Conservation (phyloP, 1,140 invertebrate species). For the Solen grandis region DNA sequence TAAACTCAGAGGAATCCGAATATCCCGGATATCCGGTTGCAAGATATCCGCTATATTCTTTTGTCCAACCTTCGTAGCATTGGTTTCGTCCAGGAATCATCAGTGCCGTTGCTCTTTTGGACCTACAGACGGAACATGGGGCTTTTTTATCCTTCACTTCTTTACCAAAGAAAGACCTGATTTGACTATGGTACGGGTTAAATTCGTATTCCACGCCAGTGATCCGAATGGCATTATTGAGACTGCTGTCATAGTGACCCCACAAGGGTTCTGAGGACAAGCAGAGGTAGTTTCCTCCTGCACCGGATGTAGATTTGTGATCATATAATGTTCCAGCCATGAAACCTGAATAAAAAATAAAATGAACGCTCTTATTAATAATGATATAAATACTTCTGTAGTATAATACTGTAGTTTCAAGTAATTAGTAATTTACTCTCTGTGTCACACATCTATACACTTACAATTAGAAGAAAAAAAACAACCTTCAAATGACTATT, state of each 20-base stretch:
- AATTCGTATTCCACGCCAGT: slow-evolving; percentile 15
- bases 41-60: slow-evolving; percentile 51
- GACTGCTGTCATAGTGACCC: slow-evolving; percentile 8
- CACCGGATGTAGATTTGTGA: neutral
- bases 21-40: neutral
- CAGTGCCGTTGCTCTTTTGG: slow-evolving; percentile 9
- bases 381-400: too few relatives aligned
- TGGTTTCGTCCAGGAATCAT: slow-evolving; percentile 54
- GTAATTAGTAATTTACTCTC: too few relatives aligned
- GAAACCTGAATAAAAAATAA: slow-evolving; percentile 39
- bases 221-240: neutral
- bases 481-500: too few relatives aligned
- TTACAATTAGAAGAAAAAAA: too few relatives aligned
- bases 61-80: slow-evolving; percentile 49
- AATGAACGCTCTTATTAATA: too few relatives aligned
- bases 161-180: slow-evolving; percentile 2
- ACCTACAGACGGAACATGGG: slow-evolving; percentile 56
- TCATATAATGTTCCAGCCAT: neutral
- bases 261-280: slow-evolving; percentile 24
- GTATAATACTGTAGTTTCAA: too few relatives aligned
- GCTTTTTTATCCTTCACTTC: slow-evolving; percentile 11
- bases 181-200: neutral
- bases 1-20: slow-evolving; percentile 6
- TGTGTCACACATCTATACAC: too few relatives aligned
- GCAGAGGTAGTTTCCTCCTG: slow-evolving; percentile 11